phyloP scores from a whole-genome alignment of 2,797 vertebrate species.

The Acanthurus tractus region DNA sequence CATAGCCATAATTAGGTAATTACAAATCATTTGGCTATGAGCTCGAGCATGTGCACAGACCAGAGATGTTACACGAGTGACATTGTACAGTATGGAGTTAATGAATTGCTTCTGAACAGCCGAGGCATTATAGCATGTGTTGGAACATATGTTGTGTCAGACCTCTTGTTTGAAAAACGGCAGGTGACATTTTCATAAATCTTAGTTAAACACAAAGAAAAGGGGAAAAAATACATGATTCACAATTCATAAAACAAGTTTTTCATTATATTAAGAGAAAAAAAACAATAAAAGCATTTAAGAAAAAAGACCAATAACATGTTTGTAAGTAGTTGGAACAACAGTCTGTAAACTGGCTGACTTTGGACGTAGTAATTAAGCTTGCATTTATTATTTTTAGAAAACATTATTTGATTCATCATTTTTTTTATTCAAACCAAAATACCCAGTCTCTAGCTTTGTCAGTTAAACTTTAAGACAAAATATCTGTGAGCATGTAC shows the following conservation, averaged over 20 bases:
- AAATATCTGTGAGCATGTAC: neutral
- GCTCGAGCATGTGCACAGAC: conserved; percentile 88
- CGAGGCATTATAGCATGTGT: conserved; percentile 75
- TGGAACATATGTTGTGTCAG: conserved; percentile 81
- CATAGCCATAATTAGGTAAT: conserved; percentile 94
- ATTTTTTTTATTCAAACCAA: neutral
- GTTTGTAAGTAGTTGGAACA: neutral
- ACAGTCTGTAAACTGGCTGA: neutral
- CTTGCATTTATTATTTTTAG: neutral
- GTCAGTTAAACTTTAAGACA: neutral
- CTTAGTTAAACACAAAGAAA: conserved; percentile 56
- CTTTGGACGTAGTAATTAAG: neutral
- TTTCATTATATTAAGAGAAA: neutral
- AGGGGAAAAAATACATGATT: neutral
- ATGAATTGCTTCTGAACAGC: conserved; percentile 79
- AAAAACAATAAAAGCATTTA: neutral
- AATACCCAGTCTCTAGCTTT: neutral
- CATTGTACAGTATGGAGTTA: conserved; percentile 83
- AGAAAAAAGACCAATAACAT: neutral
- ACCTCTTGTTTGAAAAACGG: conserved; percentile 65
- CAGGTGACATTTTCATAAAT: conserved; percentile 81
- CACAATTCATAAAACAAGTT: neutral
- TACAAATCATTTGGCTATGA: conserved; percentile 92
- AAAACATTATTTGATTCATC: neutral
- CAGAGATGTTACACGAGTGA: conserved; percentile 82